Base-by-base conservation (phyloP, 2,113 vertebrate species). In the Puma concolor region DNA sequence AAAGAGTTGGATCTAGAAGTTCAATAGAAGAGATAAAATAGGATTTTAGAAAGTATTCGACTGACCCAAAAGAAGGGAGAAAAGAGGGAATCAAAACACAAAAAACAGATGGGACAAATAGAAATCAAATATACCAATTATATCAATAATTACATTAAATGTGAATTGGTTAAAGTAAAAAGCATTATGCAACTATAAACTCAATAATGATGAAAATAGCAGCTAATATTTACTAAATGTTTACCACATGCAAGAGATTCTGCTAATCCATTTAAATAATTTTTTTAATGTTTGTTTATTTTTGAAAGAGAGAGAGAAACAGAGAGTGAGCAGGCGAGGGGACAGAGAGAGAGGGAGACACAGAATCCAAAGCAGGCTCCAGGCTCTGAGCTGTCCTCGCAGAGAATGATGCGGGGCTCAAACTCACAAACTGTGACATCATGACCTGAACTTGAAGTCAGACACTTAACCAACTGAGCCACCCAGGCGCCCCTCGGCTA, bases 11-110 rank as follows among this genome's bases (percentile, higher is more conserved):
- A 41, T 63, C 21, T 82, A 44, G 44, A 91, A 96, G 84, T 63
- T 85, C 10, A 36, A 95, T 2, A 60, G 52, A 96, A 89, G 29
- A n/a, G 25, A 69, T n/a, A 95, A 86, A 95, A 92, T 23, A 29
- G 1, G n/a, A 83, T 79, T 27, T 4, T 77, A 52, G 50, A 87
- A 57, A 84, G 64, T 88, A 91, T 19, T 44, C 69, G 23, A 66
- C 31, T 88, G 72, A 48, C n/a, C 29, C 27, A 69, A 95, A 96
- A 81, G 25, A 64, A 88, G 16, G 57, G 52, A 64, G n/a, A 54
- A 84, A 36, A 72, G 31, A 89, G 8, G 4, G 8, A 97, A 94
- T 31, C 57, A 69, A 93, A 19, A 67, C 84, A 38, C 57, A 85
- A 83, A 92, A 29, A 83, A 66, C 11, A 72, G 6, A 44, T 67